phyloP scores from a whole-genome alignment of 2,113 vertebrate genomes.

The Tichodroma muraria region DNA sequence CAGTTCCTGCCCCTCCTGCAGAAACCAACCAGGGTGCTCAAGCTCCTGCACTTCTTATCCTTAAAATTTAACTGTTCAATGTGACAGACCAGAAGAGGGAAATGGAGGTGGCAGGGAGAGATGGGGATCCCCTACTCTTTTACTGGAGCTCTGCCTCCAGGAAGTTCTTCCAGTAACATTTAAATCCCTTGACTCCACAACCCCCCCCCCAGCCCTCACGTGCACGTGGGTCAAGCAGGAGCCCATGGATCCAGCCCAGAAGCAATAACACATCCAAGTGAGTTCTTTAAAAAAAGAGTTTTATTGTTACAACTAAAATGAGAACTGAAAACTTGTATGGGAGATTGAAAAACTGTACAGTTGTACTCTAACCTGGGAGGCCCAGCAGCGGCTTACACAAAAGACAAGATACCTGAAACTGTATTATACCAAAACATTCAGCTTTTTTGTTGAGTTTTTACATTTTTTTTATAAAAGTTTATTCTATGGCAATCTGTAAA shows the following conservation, averaged over 20 bases:
- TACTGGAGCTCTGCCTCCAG: background rate
- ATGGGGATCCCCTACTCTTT: background rate
- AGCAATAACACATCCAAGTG: background rate
- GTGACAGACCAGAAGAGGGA: background rate
- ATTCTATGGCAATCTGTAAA: constrained; percentile 73
- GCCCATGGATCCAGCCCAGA: background rate
- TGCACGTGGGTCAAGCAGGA: background rate
- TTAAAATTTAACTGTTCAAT: background rate
- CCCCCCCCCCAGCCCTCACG: rapidly evolving
- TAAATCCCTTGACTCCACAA: background rate
- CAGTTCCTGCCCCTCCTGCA: background rate
- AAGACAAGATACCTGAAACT: constrained; percentile 68
- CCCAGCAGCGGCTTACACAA: constrained; percentile 68
- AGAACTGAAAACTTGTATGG: constrained; percentile 70
- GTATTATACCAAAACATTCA: constrained; percentile 68
- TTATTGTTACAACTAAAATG: constrained; percentile 79
- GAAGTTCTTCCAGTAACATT: background rate
- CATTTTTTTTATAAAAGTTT: constrained; percentile 61
- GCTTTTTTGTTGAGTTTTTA: constrained; percentile 39
- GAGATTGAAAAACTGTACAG: constrained; percentile 72
- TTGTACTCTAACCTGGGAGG: constrained; percentile 64
- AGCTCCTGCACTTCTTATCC: background rate
- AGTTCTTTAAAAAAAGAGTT: constrained; percentile 72
- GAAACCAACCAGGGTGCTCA: background rate
- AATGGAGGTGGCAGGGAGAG: background rate